These are phyloP conservation scores for Thymallus thymallus DNA, from an alignment of 2,113 vertebrate genomes.

Conservation along the genomic window DNA sequence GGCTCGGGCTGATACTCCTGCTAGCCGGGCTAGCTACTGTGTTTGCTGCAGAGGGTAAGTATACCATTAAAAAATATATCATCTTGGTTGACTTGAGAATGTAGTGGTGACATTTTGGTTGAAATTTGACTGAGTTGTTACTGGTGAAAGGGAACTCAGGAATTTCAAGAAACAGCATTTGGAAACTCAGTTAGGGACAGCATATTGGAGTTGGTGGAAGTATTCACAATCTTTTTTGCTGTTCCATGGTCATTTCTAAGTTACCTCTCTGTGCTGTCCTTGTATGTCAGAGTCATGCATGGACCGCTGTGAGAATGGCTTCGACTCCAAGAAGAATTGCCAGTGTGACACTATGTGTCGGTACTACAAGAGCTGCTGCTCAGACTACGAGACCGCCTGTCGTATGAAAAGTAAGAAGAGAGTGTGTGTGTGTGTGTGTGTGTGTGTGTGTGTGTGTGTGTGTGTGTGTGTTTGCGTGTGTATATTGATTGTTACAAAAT, in stretches of 20 bases:
- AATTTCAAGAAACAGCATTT: no score
- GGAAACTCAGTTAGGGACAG: no score
- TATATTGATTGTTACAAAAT: no score
- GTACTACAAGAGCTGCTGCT: slow-evolving; percentile 92
- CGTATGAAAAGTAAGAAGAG: slow-evolving; percentile 75
- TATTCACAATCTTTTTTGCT: no score
- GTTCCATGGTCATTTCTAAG: not conserved
- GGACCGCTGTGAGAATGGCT: slow-evolving; percentile 82
- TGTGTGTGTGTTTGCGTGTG: no score
- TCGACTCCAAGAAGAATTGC: slow-evolving; percentile 72
- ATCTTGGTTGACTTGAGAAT: no score
- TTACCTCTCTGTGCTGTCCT: not conserved
- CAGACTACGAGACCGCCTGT: slow-evolving; percentile 78
- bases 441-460: no score
- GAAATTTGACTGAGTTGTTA: no score
- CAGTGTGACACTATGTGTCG: slow-evolving; percentile 92
- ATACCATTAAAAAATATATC: not conserved
- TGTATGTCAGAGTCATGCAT: slow-evolving; percentile 82
- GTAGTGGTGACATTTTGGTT: no score
- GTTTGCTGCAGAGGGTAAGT: slow-evolving; percentile 62
- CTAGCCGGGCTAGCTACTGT: slow-evolving; percentile 50
- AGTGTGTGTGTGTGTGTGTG: no score
- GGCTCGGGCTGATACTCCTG: slow-evolving; percentile 48
- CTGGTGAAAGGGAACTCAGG: no score
- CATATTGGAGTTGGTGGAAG: no score